phyloP scores from a whole-genome alignment of 2,888 invertebrate species.

The Parochlus steinenii region DNA sequence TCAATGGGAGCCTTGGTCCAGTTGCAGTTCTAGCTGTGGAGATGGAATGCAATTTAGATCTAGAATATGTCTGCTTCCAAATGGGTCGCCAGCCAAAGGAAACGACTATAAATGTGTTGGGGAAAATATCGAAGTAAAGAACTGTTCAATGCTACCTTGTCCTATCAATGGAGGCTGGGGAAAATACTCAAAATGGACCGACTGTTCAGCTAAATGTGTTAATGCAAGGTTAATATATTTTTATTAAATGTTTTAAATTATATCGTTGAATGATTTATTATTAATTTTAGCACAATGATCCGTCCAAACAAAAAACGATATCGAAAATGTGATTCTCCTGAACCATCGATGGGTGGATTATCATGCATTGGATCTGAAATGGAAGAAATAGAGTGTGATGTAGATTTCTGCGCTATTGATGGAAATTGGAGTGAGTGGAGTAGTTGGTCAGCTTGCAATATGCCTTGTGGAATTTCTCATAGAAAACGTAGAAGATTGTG shows the following conservation, averaged over 20 bases:
- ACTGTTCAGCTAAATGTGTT: slow-evolving; percentile 2
- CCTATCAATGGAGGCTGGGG: slow-evolving; percentile 12
- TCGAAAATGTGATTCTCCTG: slow-evolving; percentile 27
- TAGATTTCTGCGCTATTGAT: slow-evolving; percentile 17
- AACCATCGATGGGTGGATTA: slow-evolving; percentile 26
- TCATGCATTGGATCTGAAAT: slow-evolving; percentile 30
- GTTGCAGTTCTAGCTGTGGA: slow-evolving; percentile 5
- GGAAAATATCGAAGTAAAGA: slow-evolving; percentile 7
- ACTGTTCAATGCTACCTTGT: slow-evolving; percentile 5
- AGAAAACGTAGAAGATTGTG: slow-evolving; percentile 22
- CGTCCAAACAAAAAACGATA: slow-evolving; percentile 16
- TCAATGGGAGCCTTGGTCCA: slow-evolving; percentile 1
- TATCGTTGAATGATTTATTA: too few relatives aligned
- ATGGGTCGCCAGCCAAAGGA: slow-evolving; percentile 11
- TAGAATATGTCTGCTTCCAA: slow-evolving; percentile 11
- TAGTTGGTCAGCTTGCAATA: slow-evolving; percentile 25
- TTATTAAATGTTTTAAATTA: too few relatives aligned
- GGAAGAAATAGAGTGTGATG: slow-evolving; percentile 22
- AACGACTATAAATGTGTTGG: slow-evolving; percentile 9
- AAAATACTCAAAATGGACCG: slow-evolving; percentile 1
- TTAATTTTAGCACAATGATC: too few relatives aligned
- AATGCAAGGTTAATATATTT: too few relatives aligned
- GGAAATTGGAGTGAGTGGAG: slow-evolving; percentile 27
- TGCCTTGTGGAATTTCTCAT: slow-evolving; percentile 24
- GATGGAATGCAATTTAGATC: slow-evolving; percentile 7